A percentile compares a stretch with the other conserved stretches of the same genome.
Conservation (phyloP, 1,140 invertebrate genomes). For the Littorina saxatilis region DNA sequence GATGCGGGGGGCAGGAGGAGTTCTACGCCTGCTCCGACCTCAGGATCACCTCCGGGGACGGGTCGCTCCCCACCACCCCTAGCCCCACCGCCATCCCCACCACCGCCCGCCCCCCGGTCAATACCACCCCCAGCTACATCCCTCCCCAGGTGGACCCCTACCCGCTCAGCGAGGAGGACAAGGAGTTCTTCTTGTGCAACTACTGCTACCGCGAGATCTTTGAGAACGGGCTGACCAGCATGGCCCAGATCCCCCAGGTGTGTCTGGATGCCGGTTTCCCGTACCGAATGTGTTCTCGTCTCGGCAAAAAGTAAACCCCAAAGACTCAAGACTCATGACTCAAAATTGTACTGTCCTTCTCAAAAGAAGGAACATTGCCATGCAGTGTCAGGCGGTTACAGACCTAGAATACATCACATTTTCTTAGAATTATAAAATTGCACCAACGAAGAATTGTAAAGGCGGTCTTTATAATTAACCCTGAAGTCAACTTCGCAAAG, state of each 20-base stretch:
- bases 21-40: constrained; percentile 51
- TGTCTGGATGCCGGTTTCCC: background rate
- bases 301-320: no score
- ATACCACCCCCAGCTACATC: background rate
- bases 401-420: no score
- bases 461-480: no score
- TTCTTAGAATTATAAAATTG: no score
- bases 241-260: background rate
- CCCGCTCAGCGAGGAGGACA: background rate
- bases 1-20: constrained; percentile 54
- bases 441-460: no score
- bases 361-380: no score
- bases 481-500: no score
- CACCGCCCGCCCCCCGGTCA: no score
- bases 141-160: background rate
- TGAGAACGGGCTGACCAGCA: background rate
- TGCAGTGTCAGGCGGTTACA: no score
- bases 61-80: background rate
- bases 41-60: background rate
- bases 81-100: background rate
- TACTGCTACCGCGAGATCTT: background rate
- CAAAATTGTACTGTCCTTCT: no score
- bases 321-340: no score
- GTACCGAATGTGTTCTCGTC: no score
- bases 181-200: background rate